Evolutionary conservation across 2,797 vertebrate genomes (phyloP).

Genomic region (Lerista edwardsae): DNA sequence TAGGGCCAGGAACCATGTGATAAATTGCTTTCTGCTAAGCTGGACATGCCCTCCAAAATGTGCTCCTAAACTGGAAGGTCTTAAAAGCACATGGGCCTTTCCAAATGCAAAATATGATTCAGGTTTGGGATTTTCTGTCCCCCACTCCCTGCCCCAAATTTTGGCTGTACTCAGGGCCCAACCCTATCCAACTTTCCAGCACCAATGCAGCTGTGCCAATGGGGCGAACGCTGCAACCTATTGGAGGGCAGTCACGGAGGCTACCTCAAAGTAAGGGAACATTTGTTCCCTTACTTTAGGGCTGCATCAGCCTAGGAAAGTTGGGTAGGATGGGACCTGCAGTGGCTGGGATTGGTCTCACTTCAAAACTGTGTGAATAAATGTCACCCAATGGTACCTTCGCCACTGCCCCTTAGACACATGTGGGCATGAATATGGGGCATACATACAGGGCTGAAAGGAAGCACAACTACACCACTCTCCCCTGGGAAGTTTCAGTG

Average conservation of each 20-base stretch:
- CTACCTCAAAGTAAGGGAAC: too few relatives aligned
- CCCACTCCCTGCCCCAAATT: neutral
- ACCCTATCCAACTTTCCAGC: too few relatives aligned
- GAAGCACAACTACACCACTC: neutral
- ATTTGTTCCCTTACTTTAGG: too few relatives aligned
- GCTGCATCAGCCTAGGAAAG: too few relatives aligned
- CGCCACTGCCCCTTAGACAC: too few relatives aligned
- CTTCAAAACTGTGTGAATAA: neutral
- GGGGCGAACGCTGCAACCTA: too few relatives aligned
- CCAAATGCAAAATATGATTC: neutral
- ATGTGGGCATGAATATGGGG: too few relatives aligned
- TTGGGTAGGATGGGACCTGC: neutral
- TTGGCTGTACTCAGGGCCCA: too few relatives aligned
- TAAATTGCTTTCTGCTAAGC: neutral
- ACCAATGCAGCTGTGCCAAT: too few relatives aligned
- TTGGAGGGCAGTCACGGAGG: too few relatives aligned
- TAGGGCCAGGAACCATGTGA: slow-evolving; percentile 44
- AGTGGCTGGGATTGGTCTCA: neutral
- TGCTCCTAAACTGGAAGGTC: neutral
- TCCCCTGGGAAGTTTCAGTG: neutral
- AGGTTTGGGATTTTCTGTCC: neutral
- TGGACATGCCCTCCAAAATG: neutral
- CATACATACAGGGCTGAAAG: too few relatives aligned
- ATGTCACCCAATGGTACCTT: too few relatives aligned
- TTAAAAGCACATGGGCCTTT: neutral